phyloP scores from a whole-genome alignment of 2,888 invertebrate species.

The Aricia artaxerxes region DNA sequence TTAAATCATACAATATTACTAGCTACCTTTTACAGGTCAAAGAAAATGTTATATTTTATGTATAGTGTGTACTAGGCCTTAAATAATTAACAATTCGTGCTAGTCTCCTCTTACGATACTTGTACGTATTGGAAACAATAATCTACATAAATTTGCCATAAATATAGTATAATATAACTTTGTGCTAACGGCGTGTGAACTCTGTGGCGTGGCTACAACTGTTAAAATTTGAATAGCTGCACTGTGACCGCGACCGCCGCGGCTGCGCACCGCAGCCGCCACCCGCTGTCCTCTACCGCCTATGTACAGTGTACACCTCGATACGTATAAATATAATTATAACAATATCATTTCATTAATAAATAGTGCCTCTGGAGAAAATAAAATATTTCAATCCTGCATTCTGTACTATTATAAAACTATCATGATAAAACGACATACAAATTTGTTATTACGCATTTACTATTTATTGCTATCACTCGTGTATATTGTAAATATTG shows the following conservation, averaged over 20 bases:
- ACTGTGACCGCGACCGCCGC: conserved; percentile 53
- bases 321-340: conserved; percentile 83
- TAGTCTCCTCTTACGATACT: conserved; percentile 67
- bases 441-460: conserved; percentile 76
- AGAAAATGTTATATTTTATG: background rate
- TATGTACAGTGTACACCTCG: conserved; percentile 61
- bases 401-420: conserved; percentile 78
- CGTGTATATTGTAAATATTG: conserved; percentile 80
- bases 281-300: conserved; percentile 60
- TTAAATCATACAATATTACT: background rate
- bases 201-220: conserved; percentile 70
- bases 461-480: conserved; percentile 76
- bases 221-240: conserved; percentile 82
- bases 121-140: conserved; percentile 59
- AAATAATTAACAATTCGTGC: conserved; percentile 71
- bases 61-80: conserved; percentile 32
- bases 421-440: conserved; percentile 78
- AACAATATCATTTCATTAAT: conserved; percentile 80
- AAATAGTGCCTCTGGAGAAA: conserved; percentile 82
- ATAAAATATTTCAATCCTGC: conserved; percentile 77
- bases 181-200: conserved; percentile 76
- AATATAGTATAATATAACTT: conserved; percentile 48
- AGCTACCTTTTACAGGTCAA: background rate
- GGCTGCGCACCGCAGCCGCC: conserved; percentile 60
- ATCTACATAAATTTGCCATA: conserved; percentile 48